Conservation (phyloP, 2,113 vertebrate species). For the Ramphastos sulfuratus region DNA sequence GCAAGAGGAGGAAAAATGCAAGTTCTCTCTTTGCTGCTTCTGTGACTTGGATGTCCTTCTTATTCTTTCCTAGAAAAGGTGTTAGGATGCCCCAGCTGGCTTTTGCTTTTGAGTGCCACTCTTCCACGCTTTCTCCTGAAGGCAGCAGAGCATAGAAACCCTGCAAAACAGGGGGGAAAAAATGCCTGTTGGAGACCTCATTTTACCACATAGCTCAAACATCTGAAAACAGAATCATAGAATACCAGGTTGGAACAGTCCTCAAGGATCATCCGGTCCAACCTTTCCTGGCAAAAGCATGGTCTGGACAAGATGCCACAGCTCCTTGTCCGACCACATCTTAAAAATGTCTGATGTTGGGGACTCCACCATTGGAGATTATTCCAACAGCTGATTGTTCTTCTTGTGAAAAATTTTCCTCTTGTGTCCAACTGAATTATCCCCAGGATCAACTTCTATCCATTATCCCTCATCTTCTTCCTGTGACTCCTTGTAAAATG, state of each 20-base stretch:
- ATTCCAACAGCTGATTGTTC: neutral
- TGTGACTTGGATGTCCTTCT: neutral
- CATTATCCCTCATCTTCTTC: neutral
- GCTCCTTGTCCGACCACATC: neutral
- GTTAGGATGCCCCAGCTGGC: neutral
- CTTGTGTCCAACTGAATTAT: neutral
- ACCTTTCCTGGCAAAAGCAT: neutral
- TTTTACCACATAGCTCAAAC: neutral
- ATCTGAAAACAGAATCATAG: neutral
- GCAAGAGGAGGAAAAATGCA: neutral
- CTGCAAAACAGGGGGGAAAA: neutral
- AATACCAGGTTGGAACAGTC: neutral
- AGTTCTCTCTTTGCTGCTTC: neutral
- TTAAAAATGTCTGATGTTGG: neutral
- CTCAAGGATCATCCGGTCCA: neutral
- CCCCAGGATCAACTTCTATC: neutral
- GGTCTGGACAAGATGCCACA: neutral
- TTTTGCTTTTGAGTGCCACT: neutral
- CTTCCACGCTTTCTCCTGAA: neutral
- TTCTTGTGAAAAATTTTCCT: neutral
- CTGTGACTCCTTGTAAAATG: neutral
- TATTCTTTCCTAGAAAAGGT: neutral
- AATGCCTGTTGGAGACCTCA: neutral
- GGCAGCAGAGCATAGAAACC: neutral
- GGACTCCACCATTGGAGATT: neutral